Evolutionary conservation across 1,140 invertebrate genomes (phyloP).

Genomic region (Tetragnatha versicolor): DNA sequence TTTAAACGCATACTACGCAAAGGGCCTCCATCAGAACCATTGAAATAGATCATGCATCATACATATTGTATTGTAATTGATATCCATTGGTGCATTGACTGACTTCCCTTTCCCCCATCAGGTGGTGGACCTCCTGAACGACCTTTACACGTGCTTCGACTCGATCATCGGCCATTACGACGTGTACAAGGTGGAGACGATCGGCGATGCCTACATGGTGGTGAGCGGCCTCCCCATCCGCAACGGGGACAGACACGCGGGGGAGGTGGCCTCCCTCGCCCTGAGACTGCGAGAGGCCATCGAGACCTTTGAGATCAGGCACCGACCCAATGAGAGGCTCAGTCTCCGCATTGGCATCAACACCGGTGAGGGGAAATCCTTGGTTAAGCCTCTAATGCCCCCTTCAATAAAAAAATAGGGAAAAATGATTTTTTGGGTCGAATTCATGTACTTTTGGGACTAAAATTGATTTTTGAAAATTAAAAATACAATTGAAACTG

Average conservation of each 20-base stretch:
- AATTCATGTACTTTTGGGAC: no score
- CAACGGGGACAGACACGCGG: conserved; percentile 74
- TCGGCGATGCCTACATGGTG: conserved; percentile 77
- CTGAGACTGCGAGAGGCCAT: conserved; percentile 76
- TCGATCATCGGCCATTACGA: conserved; percentile 80
- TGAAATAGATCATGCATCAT: no score
- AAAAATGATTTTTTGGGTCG: no score
- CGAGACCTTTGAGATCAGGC: conserved; percentile 75
- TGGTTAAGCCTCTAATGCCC: no score
- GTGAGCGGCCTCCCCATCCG: conserved; percentile 74
- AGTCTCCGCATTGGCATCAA: conserved; percentile 77
- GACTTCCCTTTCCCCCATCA: no score
- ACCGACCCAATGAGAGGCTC: conserved; percentile 74
- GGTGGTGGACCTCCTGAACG: conserved; percentile 73
- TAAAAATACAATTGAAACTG: no score
- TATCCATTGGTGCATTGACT: no score
- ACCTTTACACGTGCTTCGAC: conserved; percentile 80
- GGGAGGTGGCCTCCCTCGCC: conserved; percentile 83
- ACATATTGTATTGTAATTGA: no score
- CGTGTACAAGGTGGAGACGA: conserved; percentile 77
- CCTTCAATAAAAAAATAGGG: no score
- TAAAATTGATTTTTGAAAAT: no score
- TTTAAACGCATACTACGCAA: no score
- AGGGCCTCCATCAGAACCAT: no score
- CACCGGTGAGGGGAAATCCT: conserved; percentile 67